Base-by-base conservation (phyloP, 2,113 vertebrate genomes). In the pig (Sus scrofa) region DNA sequence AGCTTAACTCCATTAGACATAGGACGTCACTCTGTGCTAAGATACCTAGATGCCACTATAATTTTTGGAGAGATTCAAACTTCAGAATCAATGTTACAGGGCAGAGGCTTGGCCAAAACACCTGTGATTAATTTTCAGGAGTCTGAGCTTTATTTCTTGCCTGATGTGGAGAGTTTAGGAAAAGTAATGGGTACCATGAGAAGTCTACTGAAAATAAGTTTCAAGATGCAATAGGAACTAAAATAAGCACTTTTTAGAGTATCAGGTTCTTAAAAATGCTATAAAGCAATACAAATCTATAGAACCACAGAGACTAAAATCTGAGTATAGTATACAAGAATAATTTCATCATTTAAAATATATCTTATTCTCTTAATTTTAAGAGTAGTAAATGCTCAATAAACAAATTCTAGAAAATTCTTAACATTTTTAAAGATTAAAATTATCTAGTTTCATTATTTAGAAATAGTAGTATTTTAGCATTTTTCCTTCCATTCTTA, bases 41-140 rank as follows among this genome's bases (percentile, higher is more conserved):
- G 91, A 87, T 91, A 89, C 12, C 12, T 68, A 4, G 86, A 54
- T 87, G 65, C 8, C 22, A 74, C 34, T 71, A 7, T 16, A 70
- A 8, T 75, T 91, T 92, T 91, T 77, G 85, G 60, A 88, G 92
- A 96, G 67, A 56, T 74, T 93, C 9, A 68, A 96, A 95, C 60
- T 89, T 95, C 63, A 74, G 89, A 52, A 90, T 90, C 84, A 96
- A 86, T 74, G 32, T 86, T 78, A 86, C 94, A 58, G 32, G 11
- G 54, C 26, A 92, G 32, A 94, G 78, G 39, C 27, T 71, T 50
- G 67, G 54, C 78, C 27, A 26, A 86, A 97, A 89, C 34, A 75
- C 70, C 70, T 62, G 3, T 65, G 93, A 86, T 82, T 97, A 89
- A 96, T 94, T 88, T 96, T 84, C 70, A 95, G 56, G 32, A 83